These are phyloP conservation scores for Dolichomitus sp. DNA, from an alignment of 2,888 invertebrate genomes.

Conservation along the genomic window DNA sequence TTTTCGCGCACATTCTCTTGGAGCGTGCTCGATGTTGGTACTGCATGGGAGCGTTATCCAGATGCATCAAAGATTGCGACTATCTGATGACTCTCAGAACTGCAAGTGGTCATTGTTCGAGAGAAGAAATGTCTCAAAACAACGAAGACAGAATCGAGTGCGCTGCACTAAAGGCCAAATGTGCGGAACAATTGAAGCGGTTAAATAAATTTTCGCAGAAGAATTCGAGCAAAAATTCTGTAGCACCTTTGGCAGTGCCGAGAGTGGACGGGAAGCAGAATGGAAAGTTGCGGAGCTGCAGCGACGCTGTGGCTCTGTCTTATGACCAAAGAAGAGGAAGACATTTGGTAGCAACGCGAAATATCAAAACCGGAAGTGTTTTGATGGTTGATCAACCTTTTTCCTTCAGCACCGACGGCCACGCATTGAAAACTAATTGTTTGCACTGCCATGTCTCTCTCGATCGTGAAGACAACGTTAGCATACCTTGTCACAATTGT, in stretches of 20 bases:
- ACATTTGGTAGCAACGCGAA: slow-evolving; percentile 84
- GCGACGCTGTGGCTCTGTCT: slow-evolving; percentile 77
- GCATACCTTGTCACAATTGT: slow-evolving; percentile 80
- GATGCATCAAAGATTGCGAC: slow-evolving; percentile 77
- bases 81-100: slow-evolving; percentile 71
- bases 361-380: slow-evolving; percentile 84
- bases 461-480: slow-evolving; percentile 69
- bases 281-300: slow-evolving; percentile 74
- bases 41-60: slow-evolving; percentile 68
- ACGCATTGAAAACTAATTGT: slow-evolving; percentile 79
- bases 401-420: slow-evolving; percentile 79
- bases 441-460: slow-evolving; percentile 80
- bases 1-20: slow-evolving; percentile 75
- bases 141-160: slow-evolving; percentile 73
- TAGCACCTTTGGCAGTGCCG: slow-evolving; percentile 52
- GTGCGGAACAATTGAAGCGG: slow-evolving; percentile 70
- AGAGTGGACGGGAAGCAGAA: slow-evolving; percentile 75
- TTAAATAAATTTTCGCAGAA: slow-evolving; percentile 31
- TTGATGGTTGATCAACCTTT: slow-evolving; percentile 82
- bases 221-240: slow-evolving; percentile 12
- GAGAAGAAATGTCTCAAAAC: slow-evolving; percentile 47
- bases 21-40: slow-evolving; percentile 75
- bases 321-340: slow-evolving; percentile 81
- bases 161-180: slow-evolving; percentile 72
- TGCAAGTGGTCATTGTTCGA: slow-evolving; percentile 54